Percentiles rank a stretch among this genome's conserved stretches.
Evolutionary conservation across 2,888 invertebrate species (phyloP).

Genomic region (Troilus luridus): DNA sequence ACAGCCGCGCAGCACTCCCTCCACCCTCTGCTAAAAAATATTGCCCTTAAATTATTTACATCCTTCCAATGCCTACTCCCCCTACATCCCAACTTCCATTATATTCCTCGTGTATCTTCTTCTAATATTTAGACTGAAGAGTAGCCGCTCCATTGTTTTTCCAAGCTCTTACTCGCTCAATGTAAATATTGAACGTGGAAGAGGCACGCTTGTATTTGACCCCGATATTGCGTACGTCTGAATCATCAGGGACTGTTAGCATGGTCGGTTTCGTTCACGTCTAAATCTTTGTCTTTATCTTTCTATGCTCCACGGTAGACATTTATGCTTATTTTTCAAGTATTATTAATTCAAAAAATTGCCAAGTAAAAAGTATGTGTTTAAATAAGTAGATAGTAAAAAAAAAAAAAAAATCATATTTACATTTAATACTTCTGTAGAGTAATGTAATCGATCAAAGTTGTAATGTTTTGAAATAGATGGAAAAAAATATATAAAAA

Average conservation of each 20-base stretch:
- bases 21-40: conserved; percentile 4
- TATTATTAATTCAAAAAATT: too few relatives aligned
- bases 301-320: too few relatives aligned
- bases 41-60: conserved; percentile 23
- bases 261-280: background rate
- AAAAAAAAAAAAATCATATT: too few relatives aligned
- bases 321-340: too few relatives aligned
- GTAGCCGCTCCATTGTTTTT: background rate
- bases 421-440: too few relatives aligned
- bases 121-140: background rate
- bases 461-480: too few relatives aligned
- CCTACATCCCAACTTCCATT: background rate
- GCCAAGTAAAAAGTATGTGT: too few relatives aligned
- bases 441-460: too few relatives aligned
- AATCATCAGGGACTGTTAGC: background rate
- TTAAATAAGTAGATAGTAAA: too few relatives aligned
- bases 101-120: background rate
- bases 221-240: background rate
- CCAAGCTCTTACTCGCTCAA: background rate
- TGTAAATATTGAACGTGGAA: background rate
- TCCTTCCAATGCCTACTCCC: background rate
- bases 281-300: too few relatives aligned
- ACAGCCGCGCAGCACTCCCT: background rate
- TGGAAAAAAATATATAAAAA: too few relatives aligned
- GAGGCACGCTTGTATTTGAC: background rate